Evolutionary conservation across 1,140 invertebrate genomes (phyloP).

Genomic region (Battus philenor): DNA sequence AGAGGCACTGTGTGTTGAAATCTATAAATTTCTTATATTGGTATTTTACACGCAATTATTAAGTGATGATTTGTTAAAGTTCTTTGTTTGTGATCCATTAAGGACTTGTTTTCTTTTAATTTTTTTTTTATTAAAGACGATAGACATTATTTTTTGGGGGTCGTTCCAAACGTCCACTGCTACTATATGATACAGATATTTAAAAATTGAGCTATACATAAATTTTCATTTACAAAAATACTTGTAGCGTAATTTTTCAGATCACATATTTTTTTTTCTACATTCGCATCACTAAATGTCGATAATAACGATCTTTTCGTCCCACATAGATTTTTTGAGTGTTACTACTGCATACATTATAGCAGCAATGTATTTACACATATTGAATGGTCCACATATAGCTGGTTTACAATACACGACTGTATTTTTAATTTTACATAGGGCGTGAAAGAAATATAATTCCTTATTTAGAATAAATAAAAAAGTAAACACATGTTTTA

Average conservation of each 20-base stretch:
- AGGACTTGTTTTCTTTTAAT: not conserved
- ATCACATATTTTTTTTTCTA: constrained; percentile 65
- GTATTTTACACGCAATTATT: constrained; percentile 42
- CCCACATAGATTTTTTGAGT: too few relatives aligned
- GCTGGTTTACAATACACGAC: too few relatives aligned
- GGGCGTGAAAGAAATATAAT: too few relatives aligned
- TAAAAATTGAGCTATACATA: constrained; percentile 71
- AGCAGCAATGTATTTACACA: too few relatives aligned
- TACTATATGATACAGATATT: constrained; percentile 38
- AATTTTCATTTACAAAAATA: constrained; percentile 72
- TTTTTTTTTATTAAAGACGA: constrained; percentile 9
- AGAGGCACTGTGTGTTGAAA: constrained; percentile 77
- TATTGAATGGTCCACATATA: too few relatives aligned
- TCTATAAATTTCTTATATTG: constrained; percentile 43
- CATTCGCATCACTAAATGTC: constrained; percentile 35
- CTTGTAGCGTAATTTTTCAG: constrained; percentile 67
- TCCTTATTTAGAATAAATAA: too few relatives aligned
- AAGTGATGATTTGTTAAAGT: constrained; percentile 8
- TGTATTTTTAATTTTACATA: too few relatives aligned
- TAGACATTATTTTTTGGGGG: constrained; percentile 5
- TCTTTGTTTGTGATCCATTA: constrained; percentile 11
- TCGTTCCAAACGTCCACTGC: constrained; percentile 3
- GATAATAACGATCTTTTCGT: constrained; percentile 27
- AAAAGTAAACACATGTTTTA: too few relatives aligned
- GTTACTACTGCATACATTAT: too few relatives aligned